Evolutionary conservation across 1,140 invertebrate species (phyloP).

Genomic region (Adelges cooleyi): DNA sequence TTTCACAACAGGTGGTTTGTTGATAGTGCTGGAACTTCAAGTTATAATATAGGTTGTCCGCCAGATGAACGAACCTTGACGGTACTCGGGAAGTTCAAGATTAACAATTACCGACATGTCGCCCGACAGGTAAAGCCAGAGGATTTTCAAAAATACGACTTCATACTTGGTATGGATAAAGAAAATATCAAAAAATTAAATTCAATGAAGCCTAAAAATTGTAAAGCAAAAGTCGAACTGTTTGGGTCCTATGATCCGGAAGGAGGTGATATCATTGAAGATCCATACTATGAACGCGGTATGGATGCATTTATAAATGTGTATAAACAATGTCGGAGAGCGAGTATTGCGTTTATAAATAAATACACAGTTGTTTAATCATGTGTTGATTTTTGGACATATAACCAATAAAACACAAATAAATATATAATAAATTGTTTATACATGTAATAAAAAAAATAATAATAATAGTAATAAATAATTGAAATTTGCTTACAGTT

Average conservation of each 20-base stretch:
- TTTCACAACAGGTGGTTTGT: constrained; percentile 59
- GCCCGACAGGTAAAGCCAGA: constrained; percentile 53
- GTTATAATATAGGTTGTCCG: constrained; percentile 69
- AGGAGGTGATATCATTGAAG: constrained; percentile 64
- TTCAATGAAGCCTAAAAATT: constrained; percentile 44
- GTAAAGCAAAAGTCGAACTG: constrained; percentile 53
- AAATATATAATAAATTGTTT: too few species aligned
- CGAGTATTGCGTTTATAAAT: constrained; percentile 53
- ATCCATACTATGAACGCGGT: constrained; percentile 71
- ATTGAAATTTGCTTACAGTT: too few species aligned
- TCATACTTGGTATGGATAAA: constrained; percentile 85
- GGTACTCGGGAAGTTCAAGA: constrained; percentile 53
- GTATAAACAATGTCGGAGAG: constrained; percentile 56
- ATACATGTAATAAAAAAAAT: too few species aligned
- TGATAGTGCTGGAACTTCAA: constrained; percentile 75
- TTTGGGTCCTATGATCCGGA: constrained; percentile 72
- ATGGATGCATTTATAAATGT: constrained; percentile 56
- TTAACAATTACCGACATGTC: constrained; percentile 43
- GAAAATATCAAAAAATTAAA: constrained; percentile 62
- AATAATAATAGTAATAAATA: too few species aligned
- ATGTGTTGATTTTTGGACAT: too few species aligned
- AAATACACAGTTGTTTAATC: too few species aligned
- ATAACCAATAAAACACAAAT: too few species aligned
- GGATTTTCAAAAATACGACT: constrained; percentile 70
- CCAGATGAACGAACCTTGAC: constrained; percentile 65